A percentile compares a stretch with the other conserved stretches of the same genome.
These are phyloP conservation scores for Montipora cactus DNA, from an alignment of 64 coral and sea anemone species.

Conservation along the genomic window DNA sequence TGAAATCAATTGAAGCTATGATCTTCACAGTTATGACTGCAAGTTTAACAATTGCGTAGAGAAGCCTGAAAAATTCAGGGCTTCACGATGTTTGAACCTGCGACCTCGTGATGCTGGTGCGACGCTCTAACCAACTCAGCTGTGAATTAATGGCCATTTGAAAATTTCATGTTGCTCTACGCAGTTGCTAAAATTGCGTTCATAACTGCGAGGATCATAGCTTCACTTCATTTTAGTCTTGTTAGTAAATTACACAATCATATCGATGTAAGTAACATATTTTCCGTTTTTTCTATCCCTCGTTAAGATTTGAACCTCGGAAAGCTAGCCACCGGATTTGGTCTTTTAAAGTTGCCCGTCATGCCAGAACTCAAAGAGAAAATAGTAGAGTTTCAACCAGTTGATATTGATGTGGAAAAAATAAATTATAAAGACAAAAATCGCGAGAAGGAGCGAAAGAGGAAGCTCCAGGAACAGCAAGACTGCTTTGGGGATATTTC, in stretches of 20 bases:
- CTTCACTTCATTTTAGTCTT: too few relatives aligned
- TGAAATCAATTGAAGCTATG: too few relatives aligned
- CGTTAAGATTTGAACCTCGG: slow-evolving; percentile 91
- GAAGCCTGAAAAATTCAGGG: too few relatives aligned
- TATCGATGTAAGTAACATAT: background rate
- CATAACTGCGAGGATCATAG: too few relatives aligned
- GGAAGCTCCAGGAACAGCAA: slow-evolving; percentile 41
- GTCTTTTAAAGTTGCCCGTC: slow-evolving; percentile 85
- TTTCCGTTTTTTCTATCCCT: background rate
- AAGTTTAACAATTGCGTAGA: too few relatives aligned
- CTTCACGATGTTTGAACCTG: too few relatives aligned
- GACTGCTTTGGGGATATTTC: background rate
- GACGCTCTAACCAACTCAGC: too few relatives aligned
- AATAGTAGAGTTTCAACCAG: slow-evolving; percentile 67
- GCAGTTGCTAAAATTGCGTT: too few relatives aligned
- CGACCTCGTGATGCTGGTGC: too few relatives aligned
- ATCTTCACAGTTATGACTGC: too few relatives aligned
- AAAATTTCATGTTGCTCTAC: too few relatives aligned
- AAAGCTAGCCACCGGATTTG: slow-evolving; percentile 91
- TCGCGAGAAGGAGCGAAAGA: slow-evolving; percentile 85
- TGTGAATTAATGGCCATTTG: too few relatives aligned
- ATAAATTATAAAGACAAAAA: slow-evolving; percentile 92
- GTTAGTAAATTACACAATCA: background rate
- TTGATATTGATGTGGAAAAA: slow-evolving; percentile 69
- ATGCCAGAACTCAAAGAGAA: slow-evolving; percentile 94